These are phyloP conservation scores for Osmoderma eremita DNA, from an alignment of 2,888 invertebrate genomes.

Conservation along the genomic window DNA sequence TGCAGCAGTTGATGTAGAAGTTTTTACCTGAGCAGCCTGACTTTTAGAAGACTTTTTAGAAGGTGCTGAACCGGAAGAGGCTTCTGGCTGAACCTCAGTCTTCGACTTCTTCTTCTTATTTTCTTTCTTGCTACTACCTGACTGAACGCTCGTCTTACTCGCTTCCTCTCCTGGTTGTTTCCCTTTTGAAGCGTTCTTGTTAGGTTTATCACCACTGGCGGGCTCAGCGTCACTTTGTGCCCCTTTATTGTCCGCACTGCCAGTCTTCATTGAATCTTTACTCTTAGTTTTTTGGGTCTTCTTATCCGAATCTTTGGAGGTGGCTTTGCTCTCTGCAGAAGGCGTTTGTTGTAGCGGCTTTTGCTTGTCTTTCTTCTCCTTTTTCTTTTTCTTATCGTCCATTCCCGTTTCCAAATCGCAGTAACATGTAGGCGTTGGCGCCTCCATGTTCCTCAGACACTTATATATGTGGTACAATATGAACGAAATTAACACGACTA, in stretches of 20 bases:
- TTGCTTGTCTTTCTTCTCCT: constrained; percentile 6
- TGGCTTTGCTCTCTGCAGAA: constrained; percentile 15
- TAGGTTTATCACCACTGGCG: not conserved
- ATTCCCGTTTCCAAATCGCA: constrained; percentile 29
- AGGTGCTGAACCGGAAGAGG: not conserved
- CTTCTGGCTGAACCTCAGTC: not conserved
- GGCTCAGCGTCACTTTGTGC: not conserved
- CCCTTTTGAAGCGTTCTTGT: constrained; percentile 2
- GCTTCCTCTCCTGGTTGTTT: not conserved
- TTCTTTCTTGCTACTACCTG: not conserved
- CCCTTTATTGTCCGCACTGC: not conserved
- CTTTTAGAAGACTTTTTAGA: constrained; percentile 10
- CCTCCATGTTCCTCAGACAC: constrained; percentile 47
- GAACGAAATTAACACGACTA: constrained; percentile 48
- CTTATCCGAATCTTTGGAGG: not conserved
- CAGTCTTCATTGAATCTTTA: not conserved
- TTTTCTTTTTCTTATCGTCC: not conserved
- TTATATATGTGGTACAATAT: constrained; percentile 47
- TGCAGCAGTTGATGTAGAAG: not conserved
- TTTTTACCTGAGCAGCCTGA: not conserved
- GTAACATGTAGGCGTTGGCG: constrained; percentile 10
- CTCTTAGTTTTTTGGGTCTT: constrained; percentile 4
- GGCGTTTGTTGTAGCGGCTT: not conserved
- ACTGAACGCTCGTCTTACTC: constrained; percentile 6
- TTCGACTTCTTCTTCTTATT: constrained; percentile 20